Conservation (phyloP, 2,888 invertebrate species). For the Mechanitis messenoides region DNA sequence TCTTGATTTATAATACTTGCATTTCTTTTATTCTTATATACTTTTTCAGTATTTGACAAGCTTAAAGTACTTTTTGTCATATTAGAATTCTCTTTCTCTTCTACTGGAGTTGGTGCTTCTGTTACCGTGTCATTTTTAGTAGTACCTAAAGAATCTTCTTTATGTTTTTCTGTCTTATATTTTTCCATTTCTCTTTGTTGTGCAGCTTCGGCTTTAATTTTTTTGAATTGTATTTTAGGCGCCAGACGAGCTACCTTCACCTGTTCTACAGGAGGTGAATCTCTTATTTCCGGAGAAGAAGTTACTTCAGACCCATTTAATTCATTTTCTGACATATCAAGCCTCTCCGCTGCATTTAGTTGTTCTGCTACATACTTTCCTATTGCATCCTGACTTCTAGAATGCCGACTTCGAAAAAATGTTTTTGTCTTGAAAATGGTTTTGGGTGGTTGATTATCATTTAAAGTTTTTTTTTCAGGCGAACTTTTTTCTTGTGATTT, state of each 20-base stretch:
- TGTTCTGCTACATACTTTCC: slow-evolving; percentile 74
- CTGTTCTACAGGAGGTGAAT: slow-evolving; percentile 67
- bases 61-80: slow-evolving; percentile 16
- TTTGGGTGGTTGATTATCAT: slow-evolving; percentile 51
- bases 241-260: slow-evolving; percentile 75
- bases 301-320: slow-evolving; percentile 59
- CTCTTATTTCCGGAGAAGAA: slow-evolving; percentile 59
- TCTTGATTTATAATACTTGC: slow-evolving; percentile 2
- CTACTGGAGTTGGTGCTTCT: slow-evolving; percentile 31
- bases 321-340: slow-evolving; percentile 61
- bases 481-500: slow-evolving; percentile 36
- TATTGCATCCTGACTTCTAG: slow-evolving; percentile 73
- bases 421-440: slow-evolving; percentile 75
- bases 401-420: slow-evolving; percentile 74
- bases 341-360: slow-evolving; percentile 64
- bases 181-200: slow-evolving; percentile 53
- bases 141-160: slow-evolving; percentile 25
- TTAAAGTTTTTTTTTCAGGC: slow-evolving; percentile 37
- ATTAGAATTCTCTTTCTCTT: slow-evolving; percentile 29
- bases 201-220: slow-evolving; percentile 69
- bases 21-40: slow-evolving; percentile 7
- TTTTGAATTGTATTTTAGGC: slow-evolving; percentile 72
- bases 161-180: slow-evolving; percentile 25
- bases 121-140: slow-evolving; percentile 34
- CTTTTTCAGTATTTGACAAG: slow-evolving; percentile 13